Evolutionary conservation across 2,113 vertebrate genomes (phyloP).

Genomic region (Lamprotornis superbus): DNA sequence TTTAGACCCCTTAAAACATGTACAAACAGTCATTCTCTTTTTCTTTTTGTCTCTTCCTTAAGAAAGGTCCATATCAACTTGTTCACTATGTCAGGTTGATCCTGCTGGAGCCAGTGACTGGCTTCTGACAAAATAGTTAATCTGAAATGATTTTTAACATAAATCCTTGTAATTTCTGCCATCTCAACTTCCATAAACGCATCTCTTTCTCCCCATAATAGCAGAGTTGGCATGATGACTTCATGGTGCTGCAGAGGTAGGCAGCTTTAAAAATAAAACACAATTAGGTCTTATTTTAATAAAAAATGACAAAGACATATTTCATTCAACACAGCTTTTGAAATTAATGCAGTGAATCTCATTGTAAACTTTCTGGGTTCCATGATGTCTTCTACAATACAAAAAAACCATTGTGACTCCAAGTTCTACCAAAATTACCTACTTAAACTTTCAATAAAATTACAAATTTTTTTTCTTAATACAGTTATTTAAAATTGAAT

Average conservation of each 20-base stretch:
- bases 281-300: neutral
- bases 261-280: constrained; percentile 78
- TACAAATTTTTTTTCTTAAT: neutral
- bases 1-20: constrained; percentile 43
- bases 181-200: constrained; percentile 94
- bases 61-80: constrained; percentile 98
- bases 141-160: constrained; percentile 93
- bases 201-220: constrained; percentile 94
- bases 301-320: neutral
- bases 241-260: constrained; percentile 88
- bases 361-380: neutral
- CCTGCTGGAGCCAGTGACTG: constrained; percentile 98
- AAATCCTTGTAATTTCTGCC: constrained; percentile 91
- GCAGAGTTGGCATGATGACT: constrained; percentile 87
- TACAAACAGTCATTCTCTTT: constrained; percentile 74
- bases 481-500: neutral
- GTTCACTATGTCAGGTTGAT: constrained; percentile 96
- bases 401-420: neutral
- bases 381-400: neutral
- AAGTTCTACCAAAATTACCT: neutral
- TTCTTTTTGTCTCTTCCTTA: constrained; percentile 88
- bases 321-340: neutral
- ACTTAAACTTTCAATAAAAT: neutral
- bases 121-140: constrained; percentile 93
- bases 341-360: neutral